Evolutionary conservation across 2,888 invertebrate species (phyloP).

Genomic region (Beris morrisii): DNA sequence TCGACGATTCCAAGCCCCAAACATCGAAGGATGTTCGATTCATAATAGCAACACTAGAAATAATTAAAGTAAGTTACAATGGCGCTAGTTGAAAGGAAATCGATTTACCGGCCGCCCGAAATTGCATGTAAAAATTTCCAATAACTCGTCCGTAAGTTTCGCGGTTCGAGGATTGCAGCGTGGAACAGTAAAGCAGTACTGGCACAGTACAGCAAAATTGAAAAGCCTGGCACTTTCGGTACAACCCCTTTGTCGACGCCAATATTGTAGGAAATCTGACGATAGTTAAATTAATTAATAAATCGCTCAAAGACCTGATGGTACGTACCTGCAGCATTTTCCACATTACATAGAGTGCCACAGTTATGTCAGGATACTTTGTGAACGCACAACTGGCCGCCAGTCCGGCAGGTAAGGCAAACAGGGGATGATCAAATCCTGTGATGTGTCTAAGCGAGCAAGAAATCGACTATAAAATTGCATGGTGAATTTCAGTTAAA

Average conservation of each 20-base stretch:
- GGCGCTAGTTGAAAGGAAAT: neutral
- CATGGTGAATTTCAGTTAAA: neutral
- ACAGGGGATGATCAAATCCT: conserved; percentile 63
- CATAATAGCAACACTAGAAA: conserved; percentile 62
- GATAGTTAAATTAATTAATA: neutral
- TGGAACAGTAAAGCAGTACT: conserved; percentile 79
- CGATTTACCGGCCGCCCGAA: conserved; percentile 67
- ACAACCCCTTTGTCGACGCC: conserved; percentile 67
- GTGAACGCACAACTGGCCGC: conserved; percentile 71
- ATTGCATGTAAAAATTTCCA: conserved; percentile 76
- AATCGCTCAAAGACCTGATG: neutral
- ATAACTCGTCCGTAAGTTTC: conserved; percentile 76
- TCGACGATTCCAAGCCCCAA: conserved; percentile 63
- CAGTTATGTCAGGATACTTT: conserved; percentile 74
- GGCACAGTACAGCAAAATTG: conserved; percentile 71
- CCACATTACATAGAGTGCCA: conserved; percentile 82
- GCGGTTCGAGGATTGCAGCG: conserved; percentile 76
- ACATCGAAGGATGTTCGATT: conserved; percentile 61
- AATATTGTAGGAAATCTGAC: conserved; percentile 69
- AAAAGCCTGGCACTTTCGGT: conserved; percentile 71
- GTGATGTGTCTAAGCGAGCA: conserved; percentile 67
- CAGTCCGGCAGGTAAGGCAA: conserved; percentile 71
- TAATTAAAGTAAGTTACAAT: conserved; percentile 15
- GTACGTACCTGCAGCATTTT: conserved; percentile 73
- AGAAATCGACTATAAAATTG: conserved; percentile 61